Evolutionary conservation across 2,888 invertebrate genomes (phyloP).

Genomic region (Parascotia fuliginaria): DNA sequence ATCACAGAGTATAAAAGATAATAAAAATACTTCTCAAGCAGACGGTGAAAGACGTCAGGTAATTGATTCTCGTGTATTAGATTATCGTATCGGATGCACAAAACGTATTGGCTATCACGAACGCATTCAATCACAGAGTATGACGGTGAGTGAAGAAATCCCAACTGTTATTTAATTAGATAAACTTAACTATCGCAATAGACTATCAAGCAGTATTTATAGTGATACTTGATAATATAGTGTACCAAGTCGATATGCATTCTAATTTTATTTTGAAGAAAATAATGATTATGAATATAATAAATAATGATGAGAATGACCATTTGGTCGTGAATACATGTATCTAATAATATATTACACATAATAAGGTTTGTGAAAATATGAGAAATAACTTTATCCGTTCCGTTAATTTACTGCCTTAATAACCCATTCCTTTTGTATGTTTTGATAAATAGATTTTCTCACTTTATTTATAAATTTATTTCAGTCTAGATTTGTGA

Average conservation of each 20-base stretch:
- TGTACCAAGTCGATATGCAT: background rate
- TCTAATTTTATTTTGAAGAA: background rate
- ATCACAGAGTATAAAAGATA: conserved; percentile 1
- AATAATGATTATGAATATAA: too few relatives aligned
- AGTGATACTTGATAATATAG: too few relatives aligned
- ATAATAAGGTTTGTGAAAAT: background rate
- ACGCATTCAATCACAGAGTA: conserved; percentile 17
- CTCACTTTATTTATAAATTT: conserved; percentile 1
- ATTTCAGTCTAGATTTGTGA: too few relatives aligned
- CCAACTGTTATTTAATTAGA: conserved; percentile 35
- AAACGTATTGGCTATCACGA: conserved; percentile 27
- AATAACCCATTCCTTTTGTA: background rate
- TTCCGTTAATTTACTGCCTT: background rate
- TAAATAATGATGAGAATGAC: too few relatives aligned
- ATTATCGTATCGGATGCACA: conserved; percentile 11
- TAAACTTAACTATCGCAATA: too few relatives aligned
- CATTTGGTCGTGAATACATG: background rate
- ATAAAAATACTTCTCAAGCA: conserved; percentile 10
- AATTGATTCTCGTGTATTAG: conserved; percentile 10
- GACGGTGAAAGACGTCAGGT: background rate
- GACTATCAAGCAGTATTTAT: too few relatives aligned
- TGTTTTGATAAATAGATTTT: background rate
- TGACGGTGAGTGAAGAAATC: conserved; percentile 14
- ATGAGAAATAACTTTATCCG: conserved; percentile 1
- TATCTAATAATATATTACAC: background rate